A percentile compares a stretch with the other conserved stretches of the same genome.
phyloP scores from a whole-genome alignment of 2,113 vertebrate species.

The Poeciliopsis turrubarensis region DNA sequence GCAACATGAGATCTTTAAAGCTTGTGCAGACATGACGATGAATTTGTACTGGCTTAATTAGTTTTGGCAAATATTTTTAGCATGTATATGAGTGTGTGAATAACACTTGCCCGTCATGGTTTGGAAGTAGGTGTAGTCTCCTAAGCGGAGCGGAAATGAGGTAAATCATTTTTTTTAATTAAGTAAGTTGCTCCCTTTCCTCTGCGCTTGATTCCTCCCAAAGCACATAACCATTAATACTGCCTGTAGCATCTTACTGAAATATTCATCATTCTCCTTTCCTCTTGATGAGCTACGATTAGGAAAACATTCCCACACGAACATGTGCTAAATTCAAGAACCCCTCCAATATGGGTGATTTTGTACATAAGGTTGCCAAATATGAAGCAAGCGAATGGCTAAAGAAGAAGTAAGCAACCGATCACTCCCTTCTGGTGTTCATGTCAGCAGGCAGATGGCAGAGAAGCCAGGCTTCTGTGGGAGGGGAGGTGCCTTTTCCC shows the following conservation, averaged over 20 bases:
- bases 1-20: conserved; percentile 22
- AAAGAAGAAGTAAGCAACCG: conserved; percentile 27
- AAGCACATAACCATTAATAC: conserved; percentile 1
- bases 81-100: conserved; percentile 18
- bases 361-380: conserved; percentile 11
- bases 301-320: conserved; percentile 23
- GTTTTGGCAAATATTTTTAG: conserved; percentile 36
- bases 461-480: conserved; percentile 49
- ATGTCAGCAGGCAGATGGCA: conserved; percentile 62
- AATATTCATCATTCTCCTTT: conserved; percentile 30
- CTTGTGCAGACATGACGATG: conserved; percentile 14
- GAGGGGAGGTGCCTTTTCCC: conserved; percentile 40
- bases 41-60: conserved; percentile 32
- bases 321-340: conserved; percentile 25
- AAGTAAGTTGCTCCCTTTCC: conserved; percentile 23
- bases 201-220: conserved; percentile 29
- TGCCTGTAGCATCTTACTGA: conserved; percentile 5
- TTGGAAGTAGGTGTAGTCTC: conserved; percentile 15
- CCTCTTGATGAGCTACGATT: background rate
- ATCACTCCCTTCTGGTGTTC: conserved; percentile 12
- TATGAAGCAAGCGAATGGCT: conserved; percentile 9
- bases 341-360: conserved; percentile 1
- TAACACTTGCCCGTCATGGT: conserved; percentile 20
- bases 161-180: conserved; percentile 43
- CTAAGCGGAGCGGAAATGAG: conserved; percentile 20